A percentile compares a stretch with the other conserved stretches of the same genome.
Conservation (phyloP, 1,140 invertebrate species). For the Pseudomyrmex concolor region DNA sequence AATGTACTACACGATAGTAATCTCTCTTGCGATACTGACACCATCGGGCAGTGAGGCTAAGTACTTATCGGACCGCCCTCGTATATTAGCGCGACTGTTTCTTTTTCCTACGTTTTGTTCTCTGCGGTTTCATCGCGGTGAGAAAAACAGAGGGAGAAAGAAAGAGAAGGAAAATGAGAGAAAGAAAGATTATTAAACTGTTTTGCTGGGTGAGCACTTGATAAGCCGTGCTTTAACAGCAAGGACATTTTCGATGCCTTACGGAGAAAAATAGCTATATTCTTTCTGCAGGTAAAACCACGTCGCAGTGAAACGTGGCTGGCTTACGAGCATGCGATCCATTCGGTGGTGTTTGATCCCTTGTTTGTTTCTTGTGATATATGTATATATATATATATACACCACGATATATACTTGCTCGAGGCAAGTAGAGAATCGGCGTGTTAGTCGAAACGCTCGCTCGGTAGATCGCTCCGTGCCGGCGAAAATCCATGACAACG, state of each 20-base stretch:
- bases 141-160: not conserved
- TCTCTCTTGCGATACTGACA: no score
- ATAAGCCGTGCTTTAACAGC: conserved; percentile 9
- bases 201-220: conserved; percentile 7
- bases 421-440: conserved; percentile 23
- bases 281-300: not conserved
- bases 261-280: conserved; percentile 8
- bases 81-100: not conserved
- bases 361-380: conserved; percentile 52
- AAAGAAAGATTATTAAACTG: conserved; percentile 11
- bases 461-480: conserved; percentile 3
- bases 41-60: no score
- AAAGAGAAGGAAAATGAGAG: not conserved
- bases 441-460: conserved; percentile 14
- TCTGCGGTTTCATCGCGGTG: no score
- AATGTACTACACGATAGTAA: no score
- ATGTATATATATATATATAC: conserved; percentile 20
- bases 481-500: conserved; percentile 20
- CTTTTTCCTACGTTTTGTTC: not conserved
- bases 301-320: not conserved
- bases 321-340: not conserved
- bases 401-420: not conserved
- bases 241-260: not conserved
- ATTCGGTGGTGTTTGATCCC: conserved; percentile 31
- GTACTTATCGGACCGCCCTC: no score